Evolutionary conservation across 2,888 invertebrate species (phyloP).

Genomic region (Cynaeus angustus): DNA sequence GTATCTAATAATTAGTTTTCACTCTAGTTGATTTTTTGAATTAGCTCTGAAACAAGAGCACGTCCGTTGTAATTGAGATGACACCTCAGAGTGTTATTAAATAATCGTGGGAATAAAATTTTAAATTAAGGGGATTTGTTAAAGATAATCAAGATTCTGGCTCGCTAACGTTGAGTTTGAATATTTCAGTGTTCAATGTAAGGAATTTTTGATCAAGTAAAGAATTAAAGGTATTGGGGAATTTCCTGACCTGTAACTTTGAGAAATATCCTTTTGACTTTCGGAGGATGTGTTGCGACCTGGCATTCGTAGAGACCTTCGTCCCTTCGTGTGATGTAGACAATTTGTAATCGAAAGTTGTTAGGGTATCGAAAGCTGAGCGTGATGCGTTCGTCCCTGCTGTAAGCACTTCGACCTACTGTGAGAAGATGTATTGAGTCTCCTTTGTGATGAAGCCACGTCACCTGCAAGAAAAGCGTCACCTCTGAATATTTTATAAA

Average conservation of each 20-base stretch:
- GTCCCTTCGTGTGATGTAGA: constrained; percentile 75
- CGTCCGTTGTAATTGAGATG: too few species aligned
- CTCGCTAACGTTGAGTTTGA: too few species aligned
- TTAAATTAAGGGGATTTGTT: too few species aligned
- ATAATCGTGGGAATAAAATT: too few species aligned
- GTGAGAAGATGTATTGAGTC: constrained; percentile 76
- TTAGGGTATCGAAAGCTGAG: constrained; percentile 77
- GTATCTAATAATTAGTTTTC: constrained; percentile 6
- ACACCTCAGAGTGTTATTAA: too few species aligned
- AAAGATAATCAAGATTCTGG: neutral
- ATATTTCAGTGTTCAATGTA: too few species aligned
- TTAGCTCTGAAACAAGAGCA: too few species aligned
- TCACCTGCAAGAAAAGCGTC: constrained; percentile 72
- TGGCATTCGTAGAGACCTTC: constrained; percentile 80
- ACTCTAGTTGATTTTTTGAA: neutral
- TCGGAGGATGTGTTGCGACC: constrained; percentile 78
- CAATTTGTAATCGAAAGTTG: constrained; percentile 78
- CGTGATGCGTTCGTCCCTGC: constrained; percentile 75
- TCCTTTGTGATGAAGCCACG: constrained; percentile 75
- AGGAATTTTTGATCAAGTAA: too few species aligned
- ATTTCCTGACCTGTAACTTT: constrained; percentile 72
- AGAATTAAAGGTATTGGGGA: too few species aligned
- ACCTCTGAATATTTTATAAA: constrained; percentile 22
- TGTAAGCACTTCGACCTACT: constrained; percentile 75
- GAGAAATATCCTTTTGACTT: constrained; percentile 76